These are phyloP conservation scores for Echinops telfairi DNA, from an alignment of 2,113 vertebrate species.

Conservation along the genomic window DNA sequence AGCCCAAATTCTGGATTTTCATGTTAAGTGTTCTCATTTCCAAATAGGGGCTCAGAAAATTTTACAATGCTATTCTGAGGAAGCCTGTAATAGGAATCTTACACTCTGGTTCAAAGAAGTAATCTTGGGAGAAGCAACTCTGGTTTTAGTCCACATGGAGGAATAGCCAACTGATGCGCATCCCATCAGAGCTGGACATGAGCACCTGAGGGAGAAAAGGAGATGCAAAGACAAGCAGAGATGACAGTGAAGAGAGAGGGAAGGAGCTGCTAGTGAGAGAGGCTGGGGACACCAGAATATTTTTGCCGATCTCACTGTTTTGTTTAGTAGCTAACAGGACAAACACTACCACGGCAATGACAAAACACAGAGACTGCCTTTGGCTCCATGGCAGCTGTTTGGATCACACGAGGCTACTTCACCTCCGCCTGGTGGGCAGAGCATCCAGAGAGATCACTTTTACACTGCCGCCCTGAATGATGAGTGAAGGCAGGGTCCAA, in stretches of 20 bases:
- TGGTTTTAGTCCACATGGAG: not conserved
- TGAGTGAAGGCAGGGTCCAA: rapidly evolving
- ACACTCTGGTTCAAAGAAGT: not conserved
- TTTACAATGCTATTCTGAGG: not conserved
- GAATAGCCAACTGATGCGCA: not conserved
- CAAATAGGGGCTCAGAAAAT: not conserved
- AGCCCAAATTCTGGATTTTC: not conserved
- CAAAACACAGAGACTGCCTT: not conserved
- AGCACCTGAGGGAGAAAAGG: not conserved
- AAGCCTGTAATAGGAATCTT: not conserved
- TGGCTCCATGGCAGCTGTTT: not conserved
- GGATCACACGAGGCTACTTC: rapidly evolving
- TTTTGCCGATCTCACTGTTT: not conserved
- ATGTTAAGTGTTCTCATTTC: not conserved
- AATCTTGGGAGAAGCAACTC: not conserved
- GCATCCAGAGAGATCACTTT: rapidly evolving
- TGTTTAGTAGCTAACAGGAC: not conserved
- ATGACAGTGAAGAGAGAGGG: not conserved
- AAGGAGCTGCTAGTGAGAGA: not conserved
- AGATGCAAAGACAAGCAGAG: not conserved
- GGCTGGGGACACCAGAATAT: not conserved
- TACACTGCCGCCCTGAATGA: not conserved
- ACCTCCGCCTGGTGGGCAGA: not conserved
- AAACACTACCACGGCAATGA: not conserved
- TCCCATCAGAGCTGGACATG: not conserved